Base-by-base conservation (phyloP, 2,113 vertebrate species). In the Tretioscincus oriximinensis region DNA sequence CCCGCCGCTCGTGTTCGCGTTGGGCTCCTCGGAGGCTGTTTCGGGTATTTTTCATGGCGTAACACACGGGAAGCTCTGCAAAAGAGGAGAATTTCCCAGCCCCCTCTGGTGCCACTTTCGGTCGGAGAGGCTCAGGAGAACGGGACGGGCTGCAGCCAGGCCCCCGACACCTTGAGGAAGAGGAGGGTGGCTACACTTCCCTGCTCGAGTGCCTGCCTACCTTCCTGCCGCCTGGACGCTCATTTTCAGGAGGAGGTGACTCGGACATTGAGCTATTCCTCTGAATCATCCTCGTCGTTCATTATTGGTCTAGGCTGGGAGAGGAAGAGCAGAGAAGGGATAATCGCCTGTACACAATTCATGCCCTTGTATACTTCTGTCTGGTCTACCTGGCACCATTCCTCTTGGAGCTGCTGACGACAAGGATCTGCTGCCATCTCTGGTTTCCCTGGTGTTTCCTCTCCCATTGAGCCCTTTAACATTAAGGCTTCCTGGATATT, bases 231-330 rank as follows among this genome's bases (percentile, higher is more conserved):
- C 31, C 3, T 8, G 4, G 24, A 12, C 65, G 1, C 69, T 69
- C 64, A 76, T 82, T 84, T 84, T 93, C 29, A 90, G 88, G 93
- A 93, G 90, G 91, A 94, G 93, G 88, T 90, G 93, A 90, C 91
- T 93, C 78, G 90, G 92, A 81, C 87, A 88, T 90, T n/a, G 69
- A 79, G 89, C 90, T 92, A 90, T 88, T 58, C 88, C 91, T 80
- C 93, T 95, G 95, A 95, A 94, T 95, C 95, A 95, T 83, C 84
- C 88, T 71, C 73, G 54, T 31, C 80, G 63, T 76, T 89, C 92
- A 90, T 93, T 90, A 92, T 81, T 84, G 82, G 90, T 64, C 84
- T 77, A 77, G 91, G 90, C 91, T 60, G 84, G 35, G 88, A 70
- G 85, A 78, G 89, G 88, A 82, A 93, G 91, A 92, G 92, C 87